Percentiles rank a stretch among this genome's conserved stretches.
Evolutionary conservation across 2,797 vertebrate species (phyloP).

Genomic region (Melanotaenia maccullochi): DNA sequence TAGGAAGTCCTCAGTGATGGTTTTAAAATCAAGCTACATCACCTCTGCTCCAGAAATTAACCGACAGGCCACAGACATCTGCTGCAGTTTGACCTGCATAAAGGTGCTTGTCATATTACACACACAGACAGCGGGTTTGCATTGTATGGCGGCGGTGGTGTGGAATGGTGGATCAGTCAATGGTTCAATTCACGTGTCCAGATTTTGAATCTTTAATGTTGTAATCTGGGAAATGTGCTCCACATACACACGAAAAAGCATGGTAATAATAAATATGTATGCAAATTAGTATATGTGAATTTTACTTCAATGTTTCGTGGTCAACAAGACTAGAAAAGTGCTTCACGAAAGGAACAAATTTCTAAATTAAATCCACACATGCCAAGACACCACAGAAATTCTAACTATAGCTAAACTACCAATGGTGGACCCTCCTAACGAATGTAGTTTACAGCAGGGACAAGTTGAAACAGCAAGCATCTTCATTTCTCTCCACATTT

Average conservation of each 20-base stretch:
- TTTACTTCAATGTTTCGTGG: too few relatives aligned
- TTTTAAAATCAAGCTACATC: slow-evolving; percentile 67
- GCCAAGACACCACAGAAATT: neutral
- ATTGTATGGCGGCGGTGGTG: neutral
- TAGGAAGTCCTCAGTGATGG: slow-evolving; percentile 60
- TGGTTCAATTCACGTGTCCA: neutral
- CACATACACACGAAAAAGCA: neutral
- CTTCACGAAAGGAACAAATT: neutral
- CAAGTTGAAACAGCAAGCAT: too few relatives aligned
- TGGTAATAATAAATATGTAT: too few relatives aligned
- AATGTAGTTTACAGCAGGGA: too few relatives aligned
- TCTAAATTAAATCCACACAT: neutral
- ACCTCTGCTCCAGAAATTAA: slow-evolving; percentile 68
- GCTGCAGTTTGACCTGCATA: slow-evolving; percentile 59
- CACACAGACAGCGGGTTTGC: neutral
- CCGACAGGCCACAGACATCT: slow-evolving; percentile 54
- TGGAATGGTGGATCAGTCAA: neutral
- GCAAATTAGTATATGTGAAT: too few relatives aligned
- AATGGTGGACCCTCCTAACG: too few relatives aligned
- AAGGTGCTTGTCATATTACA: slow-evolving; percentile 32
- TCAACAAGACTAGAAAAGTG: neutral
- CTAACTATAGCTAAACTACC: neutral
- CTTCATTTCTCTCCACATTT: neutral
- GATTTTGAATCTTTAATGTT: neutral
- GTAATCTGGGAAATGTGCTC: neutral